Conservation (phyloP, 2,113 vertebrate genomes). For the Eretmochelys imbricata region DNA sequence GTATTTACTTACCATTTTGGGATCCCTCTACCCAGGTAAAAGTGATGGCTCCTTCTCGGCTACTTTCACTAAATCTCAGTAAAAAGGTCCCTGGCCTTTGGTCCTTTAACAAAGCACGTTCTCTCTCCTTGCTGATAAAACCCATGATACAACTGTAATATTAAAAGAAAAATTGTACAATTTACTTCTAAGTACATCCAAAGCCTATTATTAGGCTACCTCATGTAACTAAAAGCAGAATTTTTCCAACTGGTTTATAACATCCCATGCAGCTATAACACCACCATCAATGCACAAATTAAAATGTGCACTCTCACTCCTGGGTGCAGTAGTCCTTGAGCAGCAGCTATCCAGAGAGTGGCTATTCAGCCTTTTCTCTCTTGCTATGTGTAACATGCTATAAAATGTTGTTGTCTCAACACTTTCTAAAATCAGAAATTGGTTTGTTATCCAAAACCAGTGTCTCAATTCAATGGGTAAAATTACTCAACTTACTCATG, state of each 20-base stretch:
- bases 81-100: conserved; percentile 92
- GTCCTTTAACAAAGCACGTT: conserved; percentile 86
- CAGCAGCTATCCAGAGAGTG: not conserved
- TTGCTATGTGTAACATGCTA: not conserved
- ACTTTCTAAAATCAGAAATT: not conserved
- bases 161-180: not conserved
- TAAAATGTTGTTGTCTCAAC: not conserved
- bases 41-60: conserved; percentile 94
- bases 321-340: not conserved
- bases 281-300: not conserved
- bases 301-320: not conserved
- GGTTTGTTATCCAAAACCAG: not conserved
- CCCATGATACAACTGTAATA: conserved; percentile 90
- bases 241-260: not conserved
- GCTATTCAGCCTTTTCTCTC: not conserved
- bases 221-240: not conserved
- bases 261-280: not conserved
- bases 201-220: not conserved
- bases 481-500: not conserved
- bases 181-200: not conserved
- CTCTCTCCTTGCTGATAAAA: conserved; percentile 95
- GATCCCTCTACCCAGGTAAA: conserved; percentile 96
- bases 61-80: conserved; percentile 96
- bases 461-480: not conserved
- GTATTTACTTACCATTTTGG: conserved; percentile 79